Percentiles rank a stretch among this genome's conserved stretches.
Evolutionary conservation across 2,797 vertebrate genomes (phyloP).

Genomic region (Malacoraja senta): DNA sequence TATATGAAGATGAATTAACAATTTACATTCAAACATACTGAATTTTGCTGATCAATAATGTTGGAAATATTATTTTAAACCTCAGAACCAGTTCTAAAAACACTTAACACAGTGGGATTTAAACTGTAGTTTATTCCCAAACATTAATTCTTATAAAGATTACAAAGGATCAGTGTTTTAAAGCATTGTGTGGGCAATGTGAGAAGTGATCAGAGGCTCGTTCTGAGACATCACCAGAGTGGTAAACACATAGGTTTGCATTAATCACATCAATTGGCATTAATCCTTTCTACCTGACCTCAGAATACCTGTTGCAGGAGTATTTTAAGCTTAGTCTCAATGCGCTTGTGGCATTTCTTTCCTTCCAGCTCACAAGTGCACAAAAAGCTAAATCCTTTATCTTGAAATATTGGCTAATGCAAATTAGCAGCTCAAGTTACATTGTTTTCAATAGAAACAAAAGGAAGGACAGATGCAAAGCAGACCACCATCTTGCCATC

Average conservation of each 20-base stretch:
- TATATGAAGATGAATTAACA: not conserved
- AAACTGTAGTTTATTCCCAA: not conserved
- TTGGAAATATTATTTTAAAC: not conserved
- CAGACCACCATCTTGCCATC: too few relatives aligned
- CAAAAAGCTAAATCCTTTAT: not conserved
- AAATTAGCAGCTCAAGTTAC: not conserved
- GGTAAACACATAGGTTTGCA: not conserved
- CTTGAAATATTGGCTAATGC: not conserved
- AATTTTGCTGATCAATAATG: not conserved
- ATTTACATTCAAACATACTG: not conserved
- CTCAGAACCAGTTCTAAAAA: not conserved
- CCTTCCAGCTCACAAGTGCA: not conserved
- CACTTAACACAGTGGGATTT: not conserved
- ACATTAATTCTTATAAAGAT: not conserved
- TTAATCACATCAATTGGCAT: not conserved
- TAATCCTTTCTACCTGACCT: conserved; percentile 3
- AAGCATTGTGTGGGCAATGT: not conserved
- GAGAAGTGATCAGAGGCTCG: not conserved
- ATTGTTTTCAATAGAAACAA: not conserved
- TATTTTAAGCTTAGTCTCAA: not conserved
- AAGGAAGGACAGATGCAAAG: not conserved
- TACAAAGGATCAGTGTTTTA: not conserved
- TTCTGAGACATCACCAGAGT: not conserved
- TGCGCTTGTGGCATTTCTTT: not conserved
- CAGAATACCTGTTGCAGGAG: not conserved